Conservation (phyloP, 2,113 vertebrate genomes). For the Dromaius novaehollandiae region DNA sequence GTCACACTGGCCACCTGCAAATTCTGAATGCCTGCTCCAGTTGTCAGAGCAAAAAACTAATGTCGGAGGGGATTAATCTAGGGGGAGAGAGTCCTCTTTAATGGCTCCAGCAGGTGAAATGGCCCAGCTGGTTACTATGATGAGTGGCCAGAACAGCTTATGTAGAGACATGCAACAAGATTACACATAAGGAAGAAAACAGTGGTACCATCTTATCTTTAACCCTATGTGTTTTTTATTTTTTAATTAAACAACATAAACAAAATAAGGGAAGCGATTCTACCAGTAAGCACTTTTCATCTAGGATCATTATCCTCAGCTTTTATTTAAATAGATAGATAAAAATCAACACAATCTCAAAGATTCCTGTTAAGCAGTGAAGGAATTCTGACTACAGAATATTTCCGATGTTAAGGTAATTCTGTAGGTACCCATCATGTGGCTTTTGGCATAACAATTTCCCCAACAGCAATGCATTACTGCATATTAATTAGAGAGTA, state of each 20-base stretch:
- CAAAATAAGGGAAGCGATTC: slow-evolving; percentile 56
- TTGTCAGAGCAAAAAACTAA: slow-evolving; percentile 91
- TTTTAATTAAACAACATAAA: slow-evolving; percentile 67
- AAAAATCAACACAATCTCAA: slow-evolving; percentile 26
- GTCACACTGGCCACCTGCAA: slow-evolving; percentile 99
- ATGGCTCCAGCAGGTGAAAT: slow-evolving; percentile 99
- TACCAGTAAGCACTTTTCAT: not conserved
- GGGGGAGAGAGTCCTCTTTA: slow-evolving; percentile 89
- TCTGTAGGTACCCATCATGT: not conserved
- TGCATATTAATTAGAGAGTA: not conserved
- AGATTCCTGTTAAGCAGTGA: slow-evolving; percentile 62
- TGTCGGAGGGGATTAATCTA: slow-evolving; percentile 88
- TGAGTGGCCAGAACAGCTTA: slow-evolving; percentile 94
- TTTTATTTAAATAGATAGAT: slow-evolving; percentile 32
- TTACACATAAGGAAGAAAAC: slow-evolving; percentile 77
- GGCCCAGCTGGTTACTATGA: slow-evolving; percentile 98
- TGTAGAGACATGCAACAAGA: slow-evolving; percentile 88
- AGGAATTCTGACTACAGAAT: slow-evolving; percentile 65
- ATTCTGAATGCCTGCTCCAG: slow-evolving; percentile 98
- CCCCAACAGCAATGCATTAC: not conserved
- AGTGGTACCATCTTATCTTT: slow-evolving; percentile 75
- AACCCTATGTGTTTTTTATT: slow-evolving; percentile 53
- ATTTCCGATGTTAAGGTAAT: slow-evolving; percentile 28
- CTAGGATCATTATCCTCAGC: not conserved
- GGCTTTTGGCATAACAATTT: not conserved